These are phyloP conservation scores for Rhynchotus rufescens DNA, from an alignment of 2,797 vertebrate species.

Conservation along the genomic window DNA sequence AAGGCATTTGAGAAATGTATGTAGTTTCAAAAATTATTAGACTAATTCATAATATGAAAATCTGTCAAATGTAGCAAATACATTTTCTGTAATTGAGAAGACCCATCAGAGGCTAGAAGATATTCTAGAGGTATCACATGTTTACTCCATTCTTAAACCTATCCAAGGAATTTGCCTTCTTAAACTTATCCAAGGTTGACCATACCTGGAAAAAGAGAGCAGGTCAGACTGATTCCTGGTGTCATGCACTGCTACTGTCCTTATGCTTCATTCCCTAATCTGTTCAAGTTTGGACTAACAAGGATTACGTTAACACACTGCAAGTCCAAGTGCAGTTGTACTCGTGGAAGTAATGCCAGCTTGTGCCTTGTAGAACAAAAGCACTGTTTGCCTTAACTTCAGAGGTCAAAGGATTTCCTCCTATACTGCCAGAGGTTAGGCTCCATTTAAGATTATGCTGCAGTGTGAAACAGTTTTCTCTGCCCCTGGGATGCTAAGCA, in stretches of 20 bases:
- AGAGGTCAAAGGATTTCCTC: background rate
- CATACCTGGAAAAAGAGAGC: background rate
- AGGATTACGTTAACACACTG: background rate
- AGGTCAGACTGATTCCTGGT: background rate
- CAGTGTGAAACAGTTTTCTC: background rate
- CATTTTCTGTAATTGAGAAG: background rate
- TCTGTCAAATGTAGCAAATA: background rate
- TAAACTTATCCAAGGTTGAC: background rate
- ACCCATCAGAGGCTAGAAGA: background rate
- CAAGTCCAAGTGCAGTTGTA: background rate
- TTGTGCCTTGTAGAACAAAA: background rate
- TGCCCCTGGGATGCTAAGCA: no score
- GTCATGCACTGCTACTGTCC: background rate
- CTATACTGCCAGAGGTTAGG: background rate
- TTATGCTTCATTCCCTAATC: background rate
- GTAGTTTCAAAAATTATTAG: background rate
- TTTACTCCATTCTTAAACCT: background rate
- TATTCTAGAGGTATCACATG: background rate
- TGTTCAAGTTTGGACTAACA: background rate
- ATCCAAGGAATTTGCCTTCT: background rate
- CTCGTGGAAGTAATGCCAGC: accelerated
- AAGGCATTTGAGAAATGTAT: background rate
- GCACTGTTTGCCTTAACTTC: background rate
- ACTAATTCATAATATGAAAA: background rate
- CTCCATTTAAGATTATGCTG: background rate